Percentiles rank a stretch among this genome's conserved stretches.
phyloP scores from a whole-genome alignment of 2,113 vertebrate genomes.

The Castor canadensis region DNA sequence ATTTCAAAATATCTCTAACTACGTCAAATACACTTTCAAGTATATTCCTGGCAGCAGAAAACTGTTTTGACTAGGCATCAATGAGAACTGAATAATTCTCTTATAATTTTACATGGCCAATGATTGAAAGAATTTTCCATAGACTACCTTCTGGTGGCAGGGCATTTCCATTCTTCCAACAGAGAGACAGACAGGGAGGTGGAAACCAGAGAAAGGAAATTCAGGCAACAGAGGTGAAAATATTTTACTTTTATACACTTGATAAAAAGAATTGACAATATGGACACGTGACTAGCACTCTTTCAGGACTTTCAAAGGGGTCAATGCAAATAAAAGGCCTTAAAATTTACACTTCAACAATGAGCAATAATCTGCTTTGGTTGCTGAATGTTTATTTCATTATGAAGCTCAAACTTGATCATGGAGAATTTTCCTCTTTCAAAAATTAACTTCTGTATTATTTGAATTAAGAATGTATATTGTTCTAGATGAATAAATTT shows the following conservation, averaged over 20 bases:
- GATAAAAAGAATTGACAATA: background rate
- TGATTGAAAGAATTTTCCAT: background rate
- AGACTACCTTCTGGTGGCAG: too few relatives aligned
- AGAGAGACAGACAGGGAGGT: background rate
- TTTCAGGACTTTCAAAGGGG: background rate
- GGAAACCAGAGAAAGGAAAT: too few relatives aligned
- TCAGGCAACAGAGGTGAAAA: too few relatives aligned
- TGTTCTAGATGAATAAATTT: background rate
- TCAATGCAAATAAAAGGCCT: background rate
- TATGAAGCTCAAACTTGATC: background rate
- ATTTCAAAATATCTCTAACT: conserved; percentile 24
- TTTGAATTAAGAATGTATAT: background rate
- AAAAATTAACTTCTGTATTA: background rate
- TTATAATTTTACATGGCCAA: background rate
- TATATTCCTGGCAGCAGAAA: background rate
- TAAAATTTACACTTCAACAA: background rate
- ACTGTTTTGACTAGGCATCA: background rate
- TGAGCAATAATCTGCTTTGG: background rate
- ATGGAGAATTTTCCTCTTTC: background rate
- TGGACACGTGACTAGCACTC: background rate
- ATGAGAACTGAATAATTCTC: background rate
- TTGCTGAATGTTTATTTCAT: background rate
- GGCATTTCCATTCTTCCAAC: too few relatives aligned
- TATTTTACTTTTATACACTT: background rate
- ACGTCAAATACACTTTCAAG: background rate